Base-by-base conservation (phyloP, 2,113 vertebrate species). In the Neotoma lepida region DNA sequence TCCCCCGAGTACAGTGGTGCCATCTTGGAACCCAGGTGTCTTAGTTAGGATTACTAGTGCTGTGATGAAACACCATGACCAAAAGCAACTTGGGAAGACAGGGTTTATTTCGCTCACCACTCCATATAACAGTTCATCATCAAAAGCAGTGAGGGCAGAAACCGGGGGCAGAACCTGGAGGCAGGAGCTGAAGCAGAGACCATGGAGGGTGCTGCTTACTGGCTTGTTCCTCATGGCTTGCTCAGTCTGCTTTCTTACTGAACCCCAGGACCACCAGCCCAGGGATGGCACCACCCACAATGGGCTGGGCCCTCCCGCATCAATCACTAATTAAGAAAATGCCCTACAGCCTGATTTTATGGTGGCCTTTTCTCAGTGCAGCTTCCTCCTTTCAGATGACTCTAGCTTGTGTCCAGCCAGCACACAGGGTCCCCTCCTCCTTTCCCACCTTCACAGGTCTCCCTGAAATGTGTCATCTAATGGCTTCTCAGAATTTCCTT, bases 401-500 rank as follows among this genome's bases (percentile, higher is more conserved):
- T 41, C 39, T 61, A 56, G n/a, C 80, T 58, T 28, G 54, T 28
- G 7, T 61, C 80, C 8, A 82, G n/a, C 56, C 80, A 82, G 26
- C n/a, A 41, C 7, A 30, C 80, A 28, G n/a, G 6, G 24, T 28
- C 2, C 39, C 63, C 14, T 41, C 10, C 54, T 12, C 4, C 33
- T 24, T 30, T 66, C 41, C 74, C 26, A 41, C 41, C n/a, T 91
- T 64, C 28, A 13, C 3, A 3, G 64, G 78, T 66, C 56, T 76
- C 61, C 88, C 54, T 81, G 63, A 49, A 84, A 30, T 73, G 39
- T 89, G 64, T 58, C 4, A 17, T 93, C 51, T 64, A 39, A 86
- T n/a, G 70, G 73, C 41, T 54, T 86, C 86, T 80, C 71, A 87
- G 81, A 95, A 80, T 90, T 87, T 56, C 58, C 58, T 82, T 87